Conservation (phyloP, 1,140 invertebrate genomes). For the Dermatophagoides farinae region DNA sequence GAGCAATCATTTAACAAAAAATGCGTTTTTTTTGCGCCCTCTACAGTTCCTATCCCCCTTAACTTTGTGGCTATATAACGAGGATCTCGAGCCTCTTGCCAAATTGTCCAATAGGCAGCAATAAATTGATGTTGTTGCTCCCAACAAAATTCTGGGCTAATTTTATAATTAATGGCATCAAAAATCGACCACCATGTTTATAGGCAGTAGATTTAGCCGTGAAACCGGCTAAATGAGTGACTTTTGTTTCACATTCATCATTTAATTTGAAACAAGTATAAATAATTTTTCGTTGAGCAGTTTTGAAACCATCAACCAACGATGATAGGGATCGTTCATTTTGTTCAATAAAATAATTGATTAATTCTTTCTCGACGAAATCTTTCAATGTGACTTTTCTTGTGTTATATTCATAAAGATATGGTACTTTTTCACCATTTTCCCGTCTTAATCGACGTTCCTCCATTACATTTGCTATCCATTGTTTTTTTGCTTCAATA, state of each 20-base stretch:
- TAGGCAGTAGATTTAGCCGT: slow-evolving; percentile 93
- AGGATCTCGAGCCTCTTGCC: slow-evolving; percentile 57
- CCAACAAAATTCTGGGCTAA: slow-evolving; percentile 97
- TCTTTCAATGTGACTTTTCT: slow-evolving; percentile 64
- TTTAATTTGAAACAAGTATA: too few relatives aligned
- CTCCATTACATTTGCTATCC: slow-evolving; percentile 91
- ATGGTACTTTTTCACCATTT: slow-evolving; percentile 63
- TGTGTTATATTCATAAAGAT: slow-evolving; percentile 82
- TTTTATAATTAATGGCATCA: slow-evolving; percentile 89
- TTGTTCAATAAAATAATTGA: slow-evolving; percentile 89
- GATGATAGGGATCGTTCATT: slow-evolving; percentile 89
- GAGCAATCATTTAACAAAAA: too few relatives aligned
- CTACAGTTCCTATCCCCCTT: too few relatives aligned
- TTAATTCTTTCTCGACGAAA: slow-evolving; percentile 91
- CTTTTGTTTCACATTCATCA: slow-evolving; percentile 90
- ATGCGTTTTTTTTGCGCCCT: too few relatives aligned
- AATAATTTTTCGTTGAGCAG: slow-evolving; percentile 88
- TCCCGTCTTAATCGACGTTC: slow-evolving; percentile 72
- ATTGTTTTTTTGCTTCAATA: slow-evolving; percentile 84
- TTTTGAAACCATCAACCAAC: slow-evolving; percentile 89
- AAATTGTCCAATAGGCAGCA: slow-evolving; percentile 91
- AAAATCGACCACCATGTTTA: slow-evolving; percentile 86
- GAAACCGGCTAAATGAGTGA: slow-evolving; percentile 88
- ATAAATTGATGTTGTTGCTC: slow-evolving; percentile 89
- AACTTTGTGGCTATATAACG: too few relatives aligned